Evolutionary conservation across 2,797 vertebrate species (phyloP).

Genomic region (Melanotaenia boesemani): DNA sequence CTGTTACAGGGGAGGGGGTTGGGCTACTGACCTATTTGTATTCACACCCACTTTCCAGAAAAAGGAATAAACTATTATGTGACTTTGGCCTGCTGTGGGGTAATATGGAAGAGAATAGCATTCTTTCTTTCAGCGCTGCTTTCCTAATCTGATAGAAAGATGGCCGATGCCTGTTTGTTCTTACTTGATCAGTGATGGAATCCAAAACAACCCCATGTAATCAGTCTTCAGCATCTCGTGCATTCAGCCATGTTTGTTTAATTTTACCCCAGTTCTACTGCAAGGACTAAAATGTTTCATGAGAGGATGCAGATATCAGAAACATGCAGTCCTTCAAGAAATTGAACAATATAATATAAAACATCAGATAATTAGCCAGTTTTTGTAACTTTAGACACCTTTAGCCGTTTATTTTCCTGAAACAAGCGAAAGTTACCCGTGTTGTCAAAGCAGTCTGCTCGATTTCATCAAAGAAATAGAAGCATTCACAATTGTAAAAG

Average conservation of each 20-base stretch:
- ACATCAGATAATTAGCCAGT: too few relatives aligned
- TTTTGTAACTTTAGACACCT: too few relatives aligned
- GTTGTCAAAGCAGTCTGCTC: too few relatives aligned
- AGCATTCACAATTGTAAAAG: too few relatives aligned
- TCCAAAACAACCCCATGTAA: background rate
- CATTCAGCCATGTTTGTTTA: background rate
- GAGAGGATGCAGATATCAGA: too few relatives aligned
- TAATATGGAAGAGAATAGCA: background rate
- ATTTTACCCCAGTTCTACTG: too few relatives aligned
- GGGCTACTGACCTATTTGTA: conserved; percentile 76
- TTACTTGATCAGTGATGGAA: background rate
- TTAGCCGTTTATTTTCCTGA: too few relatives aligned
- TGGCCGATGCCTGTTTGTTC: background rate
- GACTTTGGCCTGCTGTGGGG: conserved; percentile 20
- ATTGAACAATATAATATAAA: too few relatives aligned
- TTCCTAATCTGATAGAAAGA: conserved; percentile 6
- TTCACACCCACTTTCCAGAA: conserved; percentile 64
- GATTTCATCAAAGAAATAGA: too few relatives aligned
- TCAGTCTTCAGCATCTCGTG: background rate
- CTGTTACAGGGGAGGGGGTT: conserved; percentile 46
- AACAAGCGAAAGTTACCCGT: too few relatives aligned
- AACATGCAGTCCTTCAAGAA: background rate
- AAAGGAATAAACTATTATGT: conserved; percentile 47
- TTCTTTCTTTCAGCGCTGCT: background rate
- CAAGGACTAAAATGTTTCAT: too few relatives aligned